Conservation (phyloP, 2,888 invertebrate genomes). For the Dicranocentrus wangi region DNA sequence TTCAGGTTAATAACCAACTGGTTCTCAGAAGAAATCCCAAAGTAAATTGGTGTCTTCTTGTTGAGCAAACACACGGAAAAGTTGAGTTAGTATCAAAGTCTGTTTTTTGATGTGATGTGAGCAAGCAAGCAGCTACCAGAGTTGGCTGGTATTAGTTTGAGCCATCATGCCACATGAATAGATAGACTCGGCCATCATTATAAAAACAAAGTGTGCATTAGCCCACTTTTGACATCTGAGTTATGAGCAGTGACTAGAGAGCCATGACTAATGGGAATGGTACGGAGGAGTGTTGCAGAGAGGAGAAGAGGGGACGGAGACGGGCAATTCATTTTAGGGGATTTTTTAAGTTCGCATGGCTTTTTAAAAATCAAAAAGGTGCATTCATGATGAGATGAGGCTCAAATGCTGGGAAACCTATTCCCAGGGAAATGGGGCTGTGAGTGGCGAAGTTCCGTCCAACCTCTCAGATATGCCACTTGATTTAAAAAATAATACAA, state of each 20-base stretch:
- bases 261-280: slow-evolving; percentile 37
- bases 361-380: too few relatives aligned
- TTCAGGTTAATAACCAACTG: slow-evolving; percentile 51
- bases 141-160: background rate
- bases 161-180: background rate
- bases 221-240: slow-evolving; percentile 36
- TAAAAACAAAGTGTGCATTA: slow-evolving; percentile 27
- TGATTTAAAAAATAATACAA: background rate
- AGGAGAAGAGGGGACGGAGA: background rate
- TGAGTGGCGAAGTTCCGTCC: slow-evolving; percentile 29
- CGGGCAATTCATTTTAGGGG: too few relatives aligned
- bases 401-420: background rate
- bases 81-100: slow-evolving; percentile 31
- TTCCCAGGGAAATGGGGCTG: slow-evolving; percentile 18
- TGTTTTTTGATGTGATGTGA: slow-evolving; percentile 2
- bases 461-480: background rate
- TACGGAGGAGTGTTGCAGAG: background rate
- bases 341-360: too few relatives aligned
- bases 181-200: background rate
- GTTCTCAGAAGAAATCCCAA: slow-evolving; percentile 30
- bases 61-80: slow-evolving; percentile 47
- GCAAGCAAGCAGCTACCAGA: background rate
- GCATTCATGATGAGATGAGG: background rate
- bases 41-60: slow-evolving; percentile 36
- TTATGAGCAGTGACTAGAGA: slow-evolving; percentile 34